Evolutionary conservation across 1,140 invertebrate species (phyloP), one percentile per base, ranked within the genome.

Genomic region (Ceratina japonica): DNA sequence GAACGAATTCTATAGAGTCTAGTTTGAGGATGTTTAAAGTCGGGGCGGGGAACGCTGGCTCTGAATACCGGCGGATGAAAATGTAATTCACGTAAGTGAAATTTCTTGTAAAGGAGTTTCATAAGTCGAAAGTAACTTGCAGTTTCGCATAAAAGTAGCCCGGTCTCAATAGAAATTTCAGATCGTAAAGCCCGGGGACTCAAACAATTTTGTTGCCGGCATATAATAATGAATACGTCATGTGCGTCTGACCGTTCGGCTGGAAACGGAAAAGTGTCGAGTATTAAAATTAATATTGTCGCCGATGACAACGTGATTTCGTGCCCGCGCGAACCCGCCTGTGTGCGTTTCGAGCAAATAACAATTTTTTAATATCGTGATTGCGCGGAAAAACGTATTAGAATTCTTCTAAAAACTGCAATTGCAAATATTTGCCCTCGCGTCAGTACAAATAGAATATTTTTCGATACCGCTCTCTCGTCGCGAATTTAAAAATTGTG

Each of bases 21-120:
- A 24, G 66, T 20, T 56, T 15, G 10, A 31, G 66, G 24, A 69
- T 31, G 18, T 69, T 69, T 54, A 20, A 70, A 70, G 24, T 56
- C 52, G 51, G 24, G 51, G n/a, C n/a, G n/a, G n/a, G n/a, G n/a
- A n/a, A n/a, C n/a, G 18, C 18, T 20, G 24, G 49, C 20, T 56
- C 56, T 31, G 66, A 70, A 70, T 70, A 24, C 5, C 66, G 16
- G 16, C 18, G 16, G 49, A 16, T 16, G 66, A 20, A 56, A 70
- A 70, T 52, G 66, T 70, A 70, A 70, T 70, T 70, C 66, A 37
- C 66, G 52, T 70, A 70, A 70, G 66, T 70, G 66, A 70, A 70
- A 58, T 70, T 70, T 27, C 66, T 70, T 70, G 66, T 70, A 70
- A 31, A 58, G 4, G 52, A 20, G 52, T 18, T 70, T 13, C 52